Conservation (phyloP, 2,113 vertebrate species). For the Psammodynastes pulverulentus region DNA sequence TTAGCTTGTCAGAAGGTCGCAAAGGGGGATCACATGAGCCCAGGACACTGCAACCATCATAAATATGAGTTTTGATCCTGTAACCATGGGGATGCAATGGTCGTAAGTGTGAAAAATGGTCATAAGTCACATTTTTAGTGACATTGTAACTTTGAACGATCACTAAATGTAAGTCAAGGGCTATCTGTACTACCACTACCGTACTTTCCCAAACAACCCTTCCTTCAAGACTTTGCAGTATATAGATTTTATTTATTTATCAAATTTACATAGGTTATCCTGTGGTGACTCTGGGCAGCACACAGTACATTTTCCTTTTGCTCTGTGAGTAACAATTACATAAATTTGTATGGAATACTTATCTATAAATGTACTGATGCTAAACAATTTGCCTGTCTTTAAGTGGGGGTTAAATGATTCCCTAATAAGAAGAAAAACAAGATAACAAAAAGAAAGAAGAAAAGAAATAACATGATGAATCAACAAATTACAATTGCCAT, state of each 20-base stretch:
- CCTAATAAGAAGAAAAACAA: neutral
- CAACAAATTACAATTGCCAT: neutral
- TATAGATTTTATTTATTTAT: neutral
- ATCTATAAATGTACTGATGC: neutral
- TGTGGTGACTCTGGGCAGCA: neutral
- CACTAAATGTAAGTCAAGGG: neutral
- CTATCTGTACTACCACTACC: neutral
- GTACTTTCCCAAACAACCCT: neutral
- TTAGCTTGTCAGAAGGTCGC: too few species aligned
- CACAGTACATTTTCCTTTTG: neutral
- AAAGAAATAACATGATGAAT: neutral
- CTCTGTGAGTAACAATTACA: neutral
- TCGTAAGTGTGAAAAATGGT: too few species aligned
- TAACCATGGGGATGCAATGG: too few species aligned
- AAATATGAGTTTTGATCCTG: too few species aligned
- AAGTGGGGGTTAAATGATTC: neutral
- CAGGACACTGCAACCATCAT: too few species aligned
- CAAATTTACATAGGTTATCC: neutral
- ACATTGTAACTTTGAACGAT: too few species aligned
- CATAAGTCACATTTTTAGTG: too few species aligned
- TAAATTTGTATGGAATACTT: neutral
- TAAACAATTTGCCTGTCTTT: neutral
- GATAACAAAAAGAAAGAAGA: neutral
- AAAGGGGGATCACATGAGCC: too few species aligned
- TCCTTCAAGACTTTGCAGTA: neutral